A percentile compares a stretch with the other conserved stretches of the same genome.
These are phyloP conservation scores for Zophobas atratus DNA, from an alignment of 1,140 invertebrate species.

Conservation along the genomic window DNA sequence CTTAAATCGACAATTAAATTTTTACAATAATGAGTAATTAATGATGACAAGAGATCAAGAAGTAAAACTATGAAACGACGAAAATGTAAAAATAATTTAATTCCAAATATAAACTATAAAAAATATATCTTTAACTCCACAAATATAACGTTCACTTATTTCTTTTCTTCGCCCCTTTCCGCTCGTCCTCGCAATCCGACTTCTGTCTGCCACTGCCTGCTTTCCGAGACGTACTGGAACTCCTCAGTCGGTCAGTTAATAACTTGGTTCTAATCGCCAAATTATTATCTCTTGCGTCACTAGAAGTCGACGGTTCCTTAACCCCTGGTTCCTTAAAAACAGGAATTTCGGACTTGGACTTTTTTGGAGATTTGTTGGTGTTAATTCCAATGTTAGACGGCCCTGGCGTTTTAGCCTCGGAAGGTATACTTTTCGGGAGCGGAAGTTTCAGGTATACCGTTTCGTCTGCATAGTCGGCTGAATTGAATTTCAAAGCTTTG, in stretches of 20 bases:
- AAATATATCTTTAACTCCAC: no score
- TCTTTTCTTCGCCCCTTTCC: no score
- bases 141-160: no score
- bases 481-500: background rate
- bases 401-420: slow-evolving; percentile 15
- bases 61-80: no score
- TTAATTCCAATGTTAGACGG: background rate
- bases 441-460: background rate
- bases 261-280: slow-evolving; percentile 14
- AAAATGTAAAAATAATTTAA: no score
- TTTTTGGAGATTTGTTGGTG: slow-evolving; percentile 1
- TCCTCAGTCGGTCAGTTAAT: slow-evolving; percentile 3
- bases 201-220: no score
- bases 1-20: no score
- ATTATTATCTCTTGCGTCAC: background rate
- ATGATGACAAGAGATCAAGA: no score
- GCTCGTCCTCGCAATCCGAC: no score
- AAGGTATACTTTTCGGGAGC: background rate
- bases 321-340: background rate
- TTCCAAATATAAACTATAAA: no score
- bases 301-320: background rate
- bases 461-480: slow-evolving; percentile 5
- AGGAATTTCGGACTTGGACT: background rate
- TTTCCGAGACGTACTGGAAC: background rate
- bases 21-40: no score